A percentile compares a stretch with the other conserved stretches of the same genome.
Evolutionary conservation across 2,113 vertebrate species (phyloP).

Genomic region (Lampris incognitus): DNA sequence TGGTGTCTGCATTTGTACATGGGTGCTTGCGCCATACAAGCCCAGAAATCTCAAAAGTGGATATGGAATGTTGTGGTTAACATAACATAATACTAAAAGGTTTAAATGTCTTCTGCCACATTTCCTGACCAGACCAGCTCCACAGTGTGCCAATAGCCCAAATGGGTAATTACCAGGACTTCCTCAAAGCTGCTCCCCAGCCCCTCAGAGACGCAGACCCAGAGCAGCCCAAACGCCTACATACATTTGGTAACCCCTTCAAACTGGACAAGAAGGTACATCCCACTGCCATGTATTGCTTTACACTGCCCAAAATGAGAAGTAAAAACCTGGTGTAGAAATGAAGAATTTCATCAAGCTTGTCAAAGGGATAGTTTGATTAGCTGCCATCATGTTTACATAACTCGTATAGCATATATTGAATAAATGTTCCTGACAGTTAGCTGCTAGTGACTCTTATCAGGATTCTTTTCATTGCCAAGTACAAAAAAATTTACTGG

Average conservation of each 20-base stretch:
- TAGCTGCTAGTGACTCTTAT: too few species aligned
- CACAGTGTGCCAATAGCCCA: slow-evolving; percentile 96
- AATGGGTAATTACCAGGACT: slow-evolving; percentile 99
- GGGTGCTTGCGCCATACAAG: background rate
- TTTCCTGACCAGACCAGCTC: slow-evolving; percentile 86
- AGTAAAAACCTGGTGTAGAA: too few species aligned
- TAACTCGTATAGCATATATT: too few species aligned
- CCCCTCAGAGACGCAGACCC: slow-evolving; percentile 95
- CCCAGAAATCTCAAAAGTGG: background rate
- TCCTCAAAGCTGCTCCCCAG: slow-evolving; percentile 92
- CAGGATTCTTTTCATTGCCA: too few species aligned
- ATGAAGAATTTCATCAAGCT: too few species aligned
- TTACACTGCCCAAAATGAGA: background rate
- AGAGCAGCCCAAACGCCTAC: slow-evolving; percentile 94
- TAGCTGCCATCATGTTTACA: too few species aligned
- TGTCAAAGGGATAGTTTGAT: too few species aligned
- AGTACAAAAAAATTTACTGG: too few species aligned
- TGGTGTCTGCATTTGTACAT: background rate
- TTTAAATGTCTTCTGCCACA: background rate
- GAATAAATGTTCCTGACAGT: too few species aligned
- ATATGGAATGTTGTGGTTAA: background rate
- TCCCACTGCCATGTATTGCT: background rate
- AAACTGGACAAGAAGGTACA: slow-evolving; percentile 97
- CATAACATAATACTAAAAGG: background rate
- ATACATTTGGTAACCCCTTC: slow-evolving; percentile 98